These are phyloP conservation scores for Pangasianodon gigas DNA, from an alignment of 2,113 vertebrate genomes.

Conservation along the genomic window DNA sequence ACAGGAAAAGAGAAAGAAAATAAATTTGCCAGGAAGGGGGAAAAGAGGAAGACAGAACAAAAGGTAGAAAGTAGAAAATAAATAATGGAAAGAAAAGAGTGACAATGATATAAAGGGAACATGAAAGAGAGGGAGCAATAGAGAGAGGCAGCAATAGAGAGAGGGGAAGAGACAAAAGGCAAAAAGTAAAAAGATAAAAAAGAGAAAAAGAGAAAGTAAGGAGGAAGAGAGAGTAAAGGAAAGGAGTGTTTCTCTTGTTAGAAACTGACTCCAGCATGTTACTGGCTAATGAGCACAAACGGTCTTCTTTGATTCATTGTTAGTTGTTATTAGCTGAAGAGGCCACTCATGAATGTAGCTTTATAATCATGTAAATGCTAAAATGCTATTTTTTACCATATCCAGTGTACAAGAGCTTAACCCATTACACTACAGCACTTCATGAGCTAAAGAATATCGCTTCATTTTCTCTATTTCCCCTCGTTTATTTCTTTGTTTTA, in stretches of 20 bases:
- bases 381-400: not conserved
- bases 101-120: no score
- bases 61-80: slow-evolving; percentile 5
- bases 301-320: not conserved
- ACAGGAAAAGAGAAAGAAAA: not conserved
- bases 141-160: not conserved
- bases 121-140: not conserved
- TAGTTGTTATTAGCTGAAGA: not conserved
- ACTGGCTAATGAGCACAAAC: not conserved
- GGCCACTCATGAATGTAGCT: not conserved
- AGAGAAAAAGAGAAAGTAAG: not conserved
- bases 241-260: not conserved
- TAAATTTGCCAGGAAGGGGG: not conserved
- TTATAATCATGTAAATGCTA: not conserved
- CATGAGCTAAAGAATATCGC: not conserved
- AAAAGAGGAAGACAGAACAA: not conserved
- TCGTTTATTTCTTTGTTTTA: not conserved
- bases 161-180: not conserved
- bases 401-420: not conserved
- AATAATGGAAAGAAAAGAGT: not conserved
- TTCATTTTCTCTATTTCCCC: not conserved
- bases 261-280: not conserved
- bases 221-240: not conserved
- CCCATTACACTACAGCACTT: not conserved
- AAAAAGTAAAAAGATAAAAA: not conserved